Evolutionary conservation across 1,140 invertebrate genomes (phyloP).

Genomic region (Zaprionus tsacasi): DNA sequence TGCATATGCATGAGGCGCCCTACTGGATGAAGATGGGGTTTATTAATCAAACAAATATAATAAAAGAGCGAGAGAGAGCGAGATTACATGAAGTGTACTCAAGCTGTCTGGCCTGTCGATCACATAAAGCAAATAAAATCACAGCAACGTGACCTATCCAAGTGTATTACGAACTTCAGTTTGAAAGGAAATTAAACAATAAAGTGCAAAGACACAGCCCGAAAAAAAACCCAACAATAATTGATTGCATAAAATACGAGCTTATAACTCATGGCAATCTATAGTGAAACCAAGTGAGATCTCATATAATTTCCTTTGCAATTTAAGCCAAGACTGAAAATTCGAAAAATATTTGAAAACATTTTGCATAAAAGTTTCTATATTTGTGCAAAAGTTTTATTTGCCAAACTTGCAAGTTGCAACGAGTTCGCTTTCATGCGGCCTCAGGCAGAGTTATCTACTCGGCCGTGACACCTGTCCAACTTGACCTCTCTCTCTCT

Average conservation of each 20-base stretch:
- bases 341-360: not conserved
- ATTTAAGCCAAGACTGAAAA: not conserved
- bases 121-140: slow-evolving; percentile 36
- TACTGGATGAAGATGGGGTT: not conserved
- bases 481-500: slow-evolving; percentile 12
- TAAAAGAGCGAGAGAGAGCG: not conserved
- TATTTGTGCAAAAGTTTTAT: not conserved
- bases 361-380: not conserved
- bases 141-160: slow-evolving; percentile 27
- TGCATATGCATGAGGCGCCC: slow-evolving; percentile 24
- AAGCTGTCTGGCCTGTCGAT: slow-evolving; percentile 25
- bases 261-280: no score
- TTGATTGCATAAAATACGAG: not conserved
- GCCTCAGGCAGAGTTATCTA: not conserved
- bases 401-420: slow-evolving; percentile 4
- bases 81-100: slow-evolving; percentile 30
- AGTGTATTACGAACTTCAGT: not conserved
- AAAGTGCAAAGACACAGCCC: not conserved
- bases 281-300: not conserved
- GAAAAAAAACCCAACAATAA: not conserved
- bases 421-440: slow-evolving; percentile 3
- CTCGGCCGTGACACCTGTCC: slow-evolving; percentile 31
- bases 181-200: not conserved
- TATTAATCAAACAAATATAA: slow-evolving; percentile 48
- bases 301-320: not conserved